Evolutionary conservation across 2,888 invertebrate species (phyloP).

Genomic region (Phytoseiulus persimilis): DNA sequence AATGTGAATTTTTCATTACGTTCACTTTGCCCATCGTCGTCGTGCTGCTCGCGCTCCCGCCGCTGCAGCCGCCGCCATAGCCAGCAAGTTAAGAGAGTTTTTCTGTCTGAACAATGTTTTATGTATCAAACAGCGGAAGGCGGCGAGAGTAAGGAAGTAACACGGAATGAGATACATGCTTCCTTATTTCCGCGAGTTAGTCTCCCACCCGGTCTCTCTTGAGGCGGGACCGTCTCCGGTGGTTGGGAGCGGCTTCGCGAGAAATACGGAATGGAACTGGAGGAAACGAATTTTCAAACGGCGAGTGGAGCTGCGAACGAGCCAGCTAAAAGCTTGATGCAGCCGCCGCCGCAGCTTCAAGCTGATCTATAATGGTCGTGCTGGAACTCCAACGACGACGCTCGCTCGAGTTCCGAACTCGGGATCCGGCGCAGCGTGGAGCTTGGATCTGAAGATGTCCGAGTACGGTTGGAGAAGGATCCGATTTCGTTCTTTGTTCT

Average conservation of each 20-base stretch:
- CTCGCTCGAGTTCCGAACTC: neutral
- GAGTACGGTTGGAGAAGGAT: too few relatives aligned
- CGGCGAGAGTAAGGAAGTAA: neutral
- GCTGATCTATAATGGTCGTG: neutral
- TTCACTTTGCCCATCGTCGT: neutral
- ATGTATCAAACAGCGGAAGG: neutral
- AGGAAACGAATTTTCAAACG: neutral
- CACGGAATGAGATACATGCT: neutral
- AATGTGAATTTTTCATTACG: conserved; percentile 39
- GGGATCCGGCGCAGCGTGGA: too few relatives aligned
- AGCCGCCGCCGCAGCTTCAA: neutral
- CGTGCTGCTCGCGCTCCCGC: neutral
- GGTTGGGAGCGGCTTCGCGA: neutral
- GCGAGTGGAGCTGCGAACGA: neutral
- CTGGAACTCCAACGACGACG: neutral
- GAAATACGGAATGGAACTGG: neutral
- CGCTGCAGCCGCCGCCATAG: neutral
- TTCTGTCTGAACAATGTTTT: conserved; percentile 5
- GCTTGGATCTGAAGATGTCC: too few relatives aligned
- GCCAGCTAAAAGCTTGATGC: neutral
- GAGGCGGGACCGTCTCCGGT: neutral
- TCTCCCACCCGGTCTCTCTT: neutral
- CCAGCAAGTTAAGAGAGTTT: neutral
- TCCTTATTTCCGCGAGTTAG: neutral
- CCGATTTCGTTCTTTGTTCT: too few relatives aligned